These are phyloP conservation scores for Antitype chi DNA, from an alignment of 2,888 invertebrate genomes.

Conservation along the genomic window DNA sequence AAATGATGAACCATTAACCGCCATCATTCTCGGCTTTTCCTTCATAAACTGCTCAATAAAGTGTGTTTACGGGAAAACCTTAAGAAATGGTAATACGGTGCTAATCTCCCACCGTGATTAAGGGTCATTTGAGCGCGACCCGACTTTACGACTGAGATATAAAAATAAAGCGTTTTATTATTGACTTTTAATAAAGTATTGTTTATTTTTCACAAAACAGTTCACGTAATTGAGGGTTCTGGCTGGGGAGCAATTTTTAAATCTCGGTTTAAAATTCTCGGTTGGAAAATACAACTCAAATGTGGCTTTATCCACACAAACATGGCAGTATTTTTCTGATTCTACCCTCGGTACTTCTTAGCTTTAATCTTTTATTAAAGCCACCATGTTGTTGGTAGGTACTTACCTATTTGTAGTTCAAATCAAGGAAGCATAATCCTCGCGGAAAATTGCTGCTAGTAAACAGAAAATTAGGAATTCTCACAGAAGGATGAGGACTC, in stretches of 20 bases:
- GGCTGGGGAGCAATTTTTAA: slow-evolving; percentile 6
- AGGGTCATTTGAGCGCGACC: slow-evolving; percentile 61
- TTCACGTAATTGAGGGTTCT: neutral
- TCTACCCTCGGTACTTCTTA: neutral
- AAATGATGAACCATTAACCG: slow-evolving; percentile 27
- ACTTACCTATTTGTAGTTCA: neutral
- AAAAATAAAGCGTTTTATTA: slow-evolving; percentile 65
- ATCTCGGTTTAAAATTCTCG: neutral
- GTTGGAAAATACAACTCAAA: neutral
- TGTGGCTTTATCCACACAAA: neutral
- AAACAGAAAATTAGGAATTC: too few species aligned
- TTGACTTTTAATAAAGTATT: slow-evolving; percentile 26
- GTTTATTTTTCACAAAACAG: slow-evolving; percentile 41
- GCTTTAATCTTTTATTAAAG: neutral
- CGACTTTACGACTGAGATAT: slow-evolving; percentile 61
- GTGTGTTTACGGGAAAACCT: slow-evolving; percentile 35
- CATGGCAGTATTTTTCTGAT: neutral
- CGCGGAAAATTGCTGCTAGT: too few species aligned
- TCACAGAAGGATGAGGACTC: too few species aligned
- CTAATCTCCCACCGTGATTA: slow-evolving; percentile 65
- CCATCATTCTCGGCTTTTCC: slow-evolving; percentile 34
- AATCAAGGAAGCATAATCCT: too few species aligned
- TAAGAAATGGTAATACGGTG: slow-evolving; percentile 54
- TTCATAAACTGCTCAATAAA: slow-evolving; percentile 48
- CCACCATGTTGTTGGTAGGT: neutral